phyloP scores from a whole-genome alignment of 1,140 invertebrate species.

The Drosophila nannoptera region DNA sequence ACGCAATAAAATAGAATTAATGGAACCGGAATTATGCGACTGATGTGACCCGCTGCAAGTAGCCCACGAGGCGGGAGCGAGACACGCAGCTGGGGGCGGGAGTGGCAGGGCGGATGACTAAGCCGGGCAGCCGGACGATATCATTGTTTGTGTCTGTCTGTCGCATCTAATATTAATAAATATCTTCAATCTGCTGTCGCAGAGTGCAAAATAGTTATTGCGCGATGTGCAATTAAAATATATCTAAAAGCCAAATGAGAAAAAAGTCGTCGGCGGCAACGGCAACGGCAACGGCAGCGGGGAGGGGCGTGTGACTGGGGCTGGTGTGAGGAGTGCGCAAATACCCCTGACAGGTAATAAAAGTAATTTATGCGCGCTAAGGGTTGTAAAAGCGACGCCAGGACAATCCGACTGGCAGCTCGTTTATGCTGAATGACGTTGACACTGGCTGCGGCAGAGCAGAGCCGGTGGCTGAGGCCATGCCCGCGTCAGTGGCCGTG shows the following conservation, averaged over 20 bases:
- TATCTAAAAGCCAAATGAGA: slow-evolving; percentile 66
- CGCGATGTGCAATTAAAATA: slow-evolving; percentile 78
- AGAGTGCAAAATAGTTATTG: slow-evolving; percentile 74
- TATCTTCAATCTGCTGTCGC: slow-evolving; percentile 75
- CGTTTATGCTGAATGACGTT: slow-evolving; percentile 72
- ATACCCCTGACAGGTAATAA: slow-evolving; percentile 79
- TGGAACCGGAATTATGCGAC: slow-evolving; percentile 68
- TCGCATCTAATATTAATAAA: slow-evolving; percentile 77
- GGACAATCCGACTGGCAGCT: slow-evolving; percentile 55
- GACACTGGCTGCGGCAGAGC: slow-evolving; percentile 49
- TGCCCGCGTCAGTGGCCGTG: slow-evolving; percentile 1
- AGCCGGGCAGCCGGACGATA: slow-evolving; percentile 12
- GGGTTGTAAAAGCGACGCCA: slow-evolving; percentile 71
- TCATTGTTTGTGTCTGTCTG: slow-evolving; percentile 32
- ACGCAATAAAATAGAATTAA: slow-evolving; percentile 75
- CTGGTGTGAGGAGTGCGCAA: slow-evolving; percentile 43
- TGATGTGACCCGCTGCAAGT: slow-evolving; percentile 31
- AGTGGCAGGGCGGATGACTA: slow-evolving; percentile 3
- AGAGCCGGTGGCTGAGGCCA: slow-evolving; percentile 24
- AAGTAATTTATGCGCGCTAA: slow-evolving; percentile 78
- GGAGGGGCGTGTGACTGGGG: not conserved
- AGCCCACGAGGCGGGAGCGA: not conserved
- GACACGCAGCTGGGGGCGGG: not conserved
- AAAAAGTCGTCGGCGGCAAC: slow-evolving; percentile 29
- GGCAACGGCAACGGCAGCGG: not conserved